Evolutionary conservation across 2,888 invertebrate species (phyloP).

Genomic region (Zaprionus bogoriensis): DNA sequence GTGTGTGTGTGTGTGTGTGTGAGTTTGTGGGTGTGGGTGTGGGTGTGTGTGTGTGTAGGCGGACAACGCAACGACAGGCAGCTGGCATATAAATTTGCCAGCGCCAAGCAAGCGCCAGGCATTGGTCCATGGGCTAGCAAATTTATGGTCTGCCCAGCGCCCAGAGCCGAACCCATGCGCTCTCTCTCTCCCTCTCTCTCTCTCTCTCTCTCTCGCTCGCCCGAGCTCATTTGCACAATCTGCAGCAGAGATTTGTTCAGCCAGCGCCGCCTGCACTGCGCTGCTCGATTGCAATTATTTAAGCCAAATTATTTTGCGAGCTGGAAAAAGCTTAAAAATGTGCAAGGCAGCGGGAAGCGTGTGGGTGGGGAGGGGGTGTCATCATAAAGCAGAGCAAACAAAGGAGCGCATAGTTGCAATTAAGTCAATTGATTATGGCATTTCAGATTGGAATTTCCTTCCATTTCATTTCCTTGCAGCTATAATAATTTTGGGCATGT

Average conservation of each 20-base stretch:
- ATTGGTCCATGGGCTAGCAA: conserved; percentile 62
- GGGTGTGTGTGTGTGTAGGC: conserved; percentile 24
- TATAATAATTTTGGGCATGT: no score
- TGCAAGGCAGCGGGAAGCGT: not conserved
- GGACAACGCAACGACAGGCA: conserved; percentile 43
- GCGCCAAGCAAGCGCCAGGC: conserved; percentile 57
- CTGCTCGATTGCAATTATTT: conserved; percentile 50
- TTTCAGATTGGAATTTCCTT: no score
- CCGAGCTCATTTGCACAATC: not conserved
- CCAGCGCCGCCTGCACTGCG: conserved; percentile 5
- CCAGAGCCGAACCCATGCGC: no score
- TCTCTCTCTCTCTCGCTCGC: not conserved
- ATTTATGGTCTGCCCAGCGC: conserved; percentile 50
- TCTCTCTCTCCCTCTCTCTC: not conserved
- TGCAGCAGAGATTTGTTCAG: conserved; percentile 18
- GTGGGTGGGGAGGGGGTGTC: no score
- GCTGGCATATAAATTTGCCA: conserved; percentile 66
- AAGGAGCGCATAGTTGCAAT: not conserved
- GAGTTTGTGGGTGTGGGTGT: conserved; percentile 2
- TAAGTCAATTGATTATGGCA: not conserved
- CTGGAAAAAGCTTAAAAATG: conserved; percentile 33
- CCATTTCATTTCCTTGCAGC: not conserved
- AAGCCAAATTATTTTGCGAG: conserved; percentile 36
- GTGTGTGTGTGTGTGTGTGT: not conserved
- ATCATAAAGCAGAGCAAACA: not conserved